phyloP scores from a whole-genome alignment of 2,113 vertebrate genomes.

The Turdus rufiventris region DNA sequence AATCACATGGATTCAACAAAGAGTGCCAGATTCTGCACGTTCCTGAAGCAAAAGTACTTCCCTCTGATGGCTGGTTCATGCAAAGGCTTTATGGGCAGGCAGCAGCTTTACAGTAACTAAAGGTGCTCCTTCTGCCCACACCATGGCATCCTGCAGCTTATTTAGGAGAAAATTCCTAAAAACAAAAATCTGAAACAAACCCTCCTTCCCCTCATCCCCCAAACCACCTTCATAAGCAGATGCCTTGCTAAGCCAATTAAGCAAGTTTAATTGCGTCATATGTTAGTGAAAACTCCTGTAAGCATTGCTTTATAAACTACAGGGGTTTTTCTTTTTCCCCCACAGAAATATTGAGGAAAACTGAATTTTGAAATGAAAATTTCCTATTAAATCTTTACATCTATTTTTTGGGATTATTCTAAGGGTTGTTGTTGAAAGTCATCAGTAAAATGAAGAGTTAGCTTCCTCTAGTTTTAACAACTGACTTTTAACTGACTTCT shows the following conservation, averaged over 20 bases:
- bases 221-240: background rate
- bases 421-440: background rate
- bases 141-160: background rate
- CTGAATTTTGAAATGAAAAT: background rate
- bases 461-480: background rate
- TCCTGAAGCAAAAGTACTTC: background rate
- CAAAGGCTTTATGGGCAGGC: background rate
- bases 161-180: background rate
- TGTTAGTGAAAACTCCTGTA: background rate
- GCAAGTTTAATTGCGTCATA: background rate
- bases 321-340: fast-evolving
- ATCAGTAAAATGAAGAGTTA: background rate
- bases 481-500: background rate
- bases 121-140: background rate
- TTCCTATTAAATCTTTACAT: background rate
- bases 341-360: background rate
- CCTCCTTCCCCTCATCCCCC: fast-evolving
- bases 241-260: background rate
- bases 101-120: background rate
- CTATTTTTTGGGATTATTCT: background rate
- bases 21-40: background rate
- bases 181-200: background rate
- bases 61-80: background rate
- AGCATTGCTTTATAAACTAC: background rate
- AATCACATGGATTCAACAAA: background rate